phyloP scores from a whole-genome alignment of 2,888 invertebrate genomes.

The Meiosimyza decipiens region DNA sequence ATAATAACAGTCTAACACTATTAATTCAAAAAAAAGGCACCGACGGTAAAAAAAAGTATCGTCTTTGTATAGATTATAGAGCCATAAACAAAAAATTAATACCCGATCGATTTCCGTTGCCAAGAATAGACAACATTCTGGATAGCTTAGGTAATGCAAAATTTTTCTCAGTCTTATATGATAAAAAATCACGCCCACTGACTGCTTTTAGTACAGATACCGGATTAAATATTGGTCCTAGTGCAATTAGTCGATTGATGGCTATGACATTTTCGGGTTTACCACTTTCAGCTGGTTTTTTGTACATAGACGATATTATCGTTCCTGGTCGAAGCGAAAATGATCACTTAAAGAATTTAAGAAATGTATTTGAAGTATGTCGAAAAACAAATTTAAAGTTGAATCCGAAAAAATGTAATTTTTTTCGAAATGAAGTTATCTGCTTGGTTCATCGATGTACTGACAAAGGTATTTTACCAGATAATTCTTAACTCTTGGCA shows the following conservation, averaged over 20 bases:
- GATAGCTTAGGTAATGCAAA: background rate
- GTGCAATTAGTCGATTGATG: too few relatives aligned
- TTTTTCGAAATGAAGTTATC: too few relatives aligned
- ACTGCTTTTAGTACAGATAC: background rate
- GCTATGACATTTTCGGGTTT: too few relatives aligned
- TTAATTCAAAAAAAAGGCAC: too few relatives aligned
- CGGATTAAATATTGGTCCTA: background rate
- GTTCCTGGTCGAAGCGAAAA: background rate
- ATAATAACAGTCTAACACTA: too few relatives aligned
- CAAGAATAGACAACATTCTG: constrained; percentile 1
- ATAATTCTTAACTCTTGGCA: background rate
- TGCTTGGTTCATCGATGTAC: too few relatives aligned
- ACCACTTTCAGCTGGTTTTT: too few relatives aligned
- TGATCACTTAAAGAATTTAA: constrained; percentile 6
- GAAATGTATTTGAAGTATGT: background rate
- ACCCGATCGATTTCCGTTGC: background rate
- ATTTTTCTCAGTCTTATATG: background rate
- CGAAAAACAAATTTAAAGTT: constrained; percentile 1
- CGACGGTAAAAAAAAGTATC: too few relatives aligned
- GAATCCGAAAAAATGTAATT: background rate
- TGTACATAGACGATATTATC: background rate
- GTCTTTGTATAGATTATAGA: too few relatives aligned
- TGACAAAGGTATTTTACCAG: background rate
- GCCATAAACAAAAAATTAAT: background rate
- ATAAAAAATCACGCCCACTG: background rate